A percentile compares a stretch with the other conserved stretches of the same genome.
Conservation (phyloP, 2,113 vertebrate species). For the Danio rerio region DNA sequence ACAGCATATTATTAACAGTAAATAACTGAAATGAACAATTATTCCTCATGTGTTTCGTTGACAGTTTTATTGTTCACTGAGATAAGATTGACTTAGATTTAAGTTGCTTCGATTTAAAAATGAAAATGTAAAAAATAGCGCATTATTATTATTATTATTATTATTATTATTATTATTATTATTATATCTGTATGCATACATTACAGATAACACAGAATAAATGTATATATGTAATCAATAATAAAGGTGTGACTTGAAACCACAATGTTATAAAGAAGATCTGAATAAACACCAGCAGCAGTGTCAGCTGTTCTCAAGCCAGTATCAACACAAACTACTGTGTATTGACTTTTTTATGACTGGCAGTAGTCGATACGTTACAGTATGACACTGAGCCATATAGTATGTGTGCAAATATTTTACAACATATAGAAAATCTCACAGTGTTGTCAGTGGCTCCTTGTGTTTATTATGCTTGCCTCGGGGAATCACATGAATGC, state of each 20-base stretch:
- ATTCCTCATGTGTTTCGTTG: too few species aligned
- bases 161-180: too few species aligned
- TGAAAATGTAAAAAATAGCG: too few species aligned
- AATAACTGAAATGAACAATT: too few species aligned
- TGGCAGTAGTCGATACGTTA: conserved; percentile 15
- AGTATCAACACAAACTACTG: conserved; percentile 28
- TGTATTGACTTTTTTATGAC: conserved; percentile 21
- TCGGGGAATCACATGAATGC: background rate
- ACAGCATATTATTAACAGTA: too few species aligned
- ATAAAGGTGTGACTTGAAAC: conserved; percentile 8
- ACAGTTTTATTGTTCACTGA: too few species aligned
- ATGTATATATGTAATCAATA: background rate
- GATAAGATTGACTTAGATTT: too few species aligned
- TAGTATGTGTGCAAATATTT: conserved; percentile 14
- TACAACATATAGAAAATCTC: background rate
- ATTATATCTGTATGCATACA: too few species aligned
- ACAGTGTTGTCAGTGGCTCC: background rate
- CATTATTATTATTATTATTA: too few species aligned
- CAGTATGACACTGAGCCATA: conserved; percentile 5
- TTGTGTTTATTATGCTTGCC: conserved; percentile 2
- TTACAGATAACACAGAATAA: background rate
- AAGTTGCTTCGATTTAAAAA: too few species aligned
- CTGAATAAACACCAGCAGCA: background rate
- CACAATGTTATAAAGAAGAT: background rate
- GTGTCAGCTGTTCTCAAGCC: background rate